phyloP scores from a whole-genome alignment of 2,888 invertebrate species.

The Idaea dimidiata region DNA sequence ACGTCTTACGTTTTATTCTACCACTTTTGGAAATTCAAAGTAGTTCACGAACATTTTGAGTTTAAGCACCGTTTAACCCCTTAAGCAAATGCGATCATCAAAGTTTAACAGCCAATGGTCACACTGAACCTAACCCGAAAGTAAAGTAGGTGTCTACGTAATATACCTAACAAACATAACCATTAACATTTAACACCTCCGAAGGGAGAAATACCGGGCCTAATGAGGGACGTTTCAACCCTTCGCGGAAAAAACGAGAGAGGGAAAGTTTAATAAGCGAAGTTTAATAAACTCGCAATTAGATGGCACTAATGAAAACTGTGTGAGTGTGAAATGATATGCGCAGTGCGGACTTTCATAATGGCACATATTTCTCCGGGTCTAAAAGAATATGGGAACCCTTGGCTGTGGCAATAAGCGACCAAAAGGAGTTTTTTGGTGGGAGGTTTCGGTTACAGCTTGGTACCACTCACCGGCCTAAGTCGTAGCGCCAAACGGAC shows the following conservation, averaged over 20 bases:
- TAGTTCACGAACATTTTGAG: too few species aligned
- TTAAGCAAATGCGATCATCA: not conserved
- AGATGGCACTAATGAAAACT: not conserved
- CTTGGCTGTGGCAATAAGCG: too few species aligned
- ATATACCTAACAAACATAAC: not conserved
- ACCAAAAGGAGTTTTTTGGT: too few species aligned
- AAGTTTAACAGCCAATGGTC: not conserved
- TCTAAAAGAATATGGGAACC: too few species aligned
- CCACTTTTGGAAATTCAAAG: too few species aligned
- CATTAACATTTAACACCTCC: not conserved
- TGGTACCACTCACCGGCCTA: too few species aligned
- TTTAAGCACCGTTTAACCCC: not conserved
- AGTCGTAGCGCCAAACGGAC: too few species aligned
- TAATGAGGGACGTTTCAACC: not conserved
- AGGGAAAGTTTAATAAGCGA: not conserved
- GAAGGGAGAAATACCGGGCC: not conserved
- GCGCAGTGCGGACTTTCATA: not conserved
- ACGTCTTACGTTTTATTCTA: too few species aligned
- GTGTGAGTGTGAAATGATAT: not conserved
- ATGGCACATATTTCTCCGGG: not conserved
- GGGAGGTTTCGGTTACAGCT: too few species aligned
- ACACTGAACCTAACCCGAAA: not conserved
- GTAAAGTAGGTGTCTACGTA: not conserved
- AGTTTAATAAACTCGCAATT: not conserved
- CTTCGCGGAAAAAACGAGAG: not conserved